phyloP scores from a whole-genome alignment of 2,888 invertebrate species.

The Stegophylla sp. region DNA sequence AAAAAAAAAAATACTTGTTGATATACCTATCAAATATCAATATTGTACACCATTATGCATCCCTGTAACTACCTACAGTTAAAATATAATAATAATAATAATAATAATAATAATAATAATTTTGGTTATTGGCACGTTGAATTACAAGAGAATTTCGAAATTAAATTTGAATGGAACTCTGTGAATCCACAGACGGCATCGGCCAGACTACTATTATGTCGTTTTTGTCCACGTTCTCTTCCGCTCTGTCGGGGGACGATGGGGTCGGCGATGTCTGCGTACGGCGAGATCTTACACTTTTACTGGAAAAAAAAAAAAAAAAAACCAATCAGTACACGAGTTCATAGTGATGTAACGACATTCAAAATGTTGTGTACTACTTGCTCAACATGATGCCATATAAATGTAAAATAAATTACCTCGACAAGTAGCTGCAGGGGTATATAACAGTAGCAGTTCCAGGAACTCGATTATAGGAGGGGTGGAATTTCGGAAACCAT shows the following conservation, averaged over 20 bases:
- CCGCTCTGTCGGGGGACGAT: slow-evolving; percentile 43
- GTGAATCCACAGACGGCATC: slow-evolving; percentile 25
- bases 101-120: too few relatives aligned
- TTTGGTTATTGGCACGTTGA: slow-evolving; percentile 45
- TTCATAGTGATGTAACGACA: too few relatives aligned
- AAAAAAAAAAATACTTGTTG: neutral
- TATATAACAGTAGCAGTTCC: too few relatives aligned
- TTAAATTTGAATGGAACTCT: slow-evolving; percentile 49
- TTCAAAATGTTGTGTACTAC: too few relatives aligned
- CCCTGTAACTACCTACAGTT: slow-evolving; percentile 51
- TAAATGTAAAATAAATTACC: too few relatives aligned
- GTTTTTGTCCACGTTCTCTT: slow-evolving; percentile 37
- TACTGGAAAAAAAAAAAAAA: slow-evolving; percentile 25
- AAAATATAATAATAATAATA: slow-evolving; percentile 6
- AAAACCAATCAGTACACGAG: too few relatives aligned
- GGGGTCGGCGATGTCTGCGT: slow-evolving; percentile 52
- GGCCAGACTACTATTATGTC: slow-evolving; percentile 52
- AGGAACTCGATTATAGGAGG: too few relatives aligned
- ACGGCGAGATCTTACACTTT: slow-evolving; percentile 49
- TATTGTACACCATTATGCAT: slow-evolving; percentile 23
- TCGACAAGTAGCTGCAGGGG: too few relatives aligned
- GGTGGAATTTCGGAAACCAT: too few relatives aligned
- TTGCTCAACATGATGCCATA: too few relatives aligned
- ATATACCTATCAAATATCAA: neutral
- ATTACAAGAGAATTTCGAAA: neutral